Base-by-base conservation (phyloP, 2,888 invertebrate species). In the Spisula subtruncata region DNA sequence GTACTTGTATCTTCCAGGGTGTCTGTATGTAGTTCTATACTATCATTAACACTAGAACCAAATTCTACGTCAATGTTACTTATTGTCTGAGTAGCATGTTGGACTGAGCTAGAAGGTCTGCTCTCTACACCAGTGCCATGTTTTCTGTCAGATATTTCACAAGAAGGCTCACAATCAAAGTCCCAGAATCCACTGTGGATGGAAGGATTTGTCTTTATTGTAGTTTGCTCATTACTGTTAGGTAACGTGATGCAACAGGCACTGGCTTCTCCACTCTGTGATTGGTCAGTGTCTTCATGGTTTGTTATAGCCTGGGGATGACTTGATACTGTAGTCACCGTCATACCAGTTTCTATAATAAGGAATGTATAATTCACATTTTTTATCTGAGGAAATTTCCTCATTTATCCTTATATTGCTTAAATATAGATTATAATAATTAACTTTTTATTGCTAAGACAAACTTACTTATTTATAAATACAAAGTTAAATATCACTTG, bases 301-400 rank as follows among this genome's bases (percentile, higher is more conserved):
- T 35, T 75, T 32, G 29, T 75, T 0, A 75, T 16, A 71, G 29
- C 5, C 25, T 14, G 25, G 18, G 75, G 14, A 75, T 29, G 20
- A 20, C 20, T 18, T 12, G 2, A 14, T 1, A 18, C 20, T 41
- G 41, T 18, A 29, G 25, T 1, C 4, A 51, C 16, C 4, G 46
- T 16, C 84, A 84, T 84, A 51, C 71, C 84, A 32, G 84, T 84
- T 75, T 75, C 84, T 84, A 48, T 41, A 75, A 32, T 1, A 75
- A n/a, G 16, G 32, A 54, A 25, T 29, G 8, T 41, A 41, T 8
- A 25, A 25, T 14, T 8, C 25, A 29, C 14, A 29, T 29, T 71
- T n/a, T 8, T n/a, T n/a, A n/a, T n/a, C n/a, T 71, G 16, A 10
- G 14, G 4, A 6, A 71, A 29, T 25, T n/a, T 66, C 2, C 2